Evolutionary conservation across 2,797 vertebrate species (phyloP).

Genomic region (Aselliscus stoliczkanus): DNA sequence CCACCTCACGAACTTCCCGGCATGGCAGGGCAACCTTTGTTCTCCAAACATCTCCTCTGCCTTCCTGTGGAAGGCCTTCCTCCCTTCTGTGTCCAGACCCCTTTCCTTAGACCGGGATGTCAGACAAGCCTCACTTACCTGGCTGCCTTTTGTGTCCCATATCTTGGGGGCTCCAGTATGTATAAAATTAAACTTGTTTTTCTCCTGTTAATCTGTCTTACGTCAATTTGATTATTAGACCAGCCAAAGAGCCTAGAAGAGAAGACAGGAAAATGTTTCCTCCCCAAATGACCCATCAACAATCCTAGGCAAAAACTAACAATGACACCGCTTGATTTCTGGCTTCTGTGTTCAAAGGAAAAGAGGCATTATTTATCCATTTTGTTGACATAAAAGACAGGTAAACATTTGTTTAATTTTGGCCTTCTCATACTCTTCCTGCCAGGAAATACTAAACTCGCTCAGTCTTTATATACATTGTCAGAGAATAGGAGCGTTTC

Average conservation of each 20-base stretch:
- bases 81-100: background rate
- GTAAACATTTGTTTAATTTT: background rate
- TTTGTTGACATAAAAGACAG: too few species aligned
- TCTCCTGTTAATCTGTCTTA: background rate
- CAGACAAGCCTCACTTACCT: background rate
- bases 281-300: background rate
- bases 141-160: background rate
- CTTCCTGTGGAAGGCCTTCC: background rate
- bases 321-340: fast-evolving
- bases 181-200: background rate
- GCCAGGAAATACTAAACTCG: background rate
- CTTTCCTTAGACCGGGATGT: background rate
- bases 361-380: background rate
- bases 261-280: background rate
- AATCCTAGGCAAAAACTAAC: background rate
- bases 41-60: background rate
- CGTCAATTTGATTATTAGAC: background rate
- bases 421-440: background rate
- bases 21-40: background rate
- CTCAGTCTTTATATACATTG: background rate
- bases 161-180: background rate
- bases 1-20: background rate
- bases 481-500: background rate
- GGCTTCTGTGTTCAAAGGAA: background rate
- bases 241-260: background rate